Evolutionary conservation across 2,888 invertebrate species (phyloP).

Genomic region (Morpho helenor): DNA sequence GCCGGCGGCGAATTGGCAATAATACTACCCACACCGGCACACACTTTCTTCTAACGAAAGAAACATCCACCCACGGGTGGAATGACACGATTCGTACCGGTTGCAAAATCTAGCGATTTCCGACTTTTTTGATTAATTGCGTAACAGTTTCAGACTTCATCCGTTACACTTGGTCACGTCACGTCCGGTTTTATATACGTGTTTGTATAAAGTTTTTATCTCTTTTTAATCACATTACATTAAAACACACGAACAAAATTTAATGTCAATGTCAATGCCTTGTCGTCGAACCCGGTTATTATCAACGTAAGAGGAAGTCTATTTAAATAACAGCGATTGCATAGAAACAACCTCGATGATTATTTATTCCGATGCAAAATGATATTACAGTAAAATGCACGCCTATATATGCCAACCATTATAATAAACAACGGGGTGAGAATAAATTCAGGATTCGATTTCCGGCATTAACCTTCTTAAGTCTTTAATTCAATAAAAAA

Average conservation of each 20-base stretch:
- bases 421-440: no score
- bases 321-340: no score
- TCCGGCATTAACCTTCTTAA: no score
- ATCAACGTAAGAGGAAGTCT: not conserved
- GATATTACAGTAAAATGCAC: no score
- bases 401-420: no score
- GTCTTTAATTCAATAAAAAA: no score
- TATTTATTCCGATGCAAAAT: no score
- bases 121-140: slow-evolving; percentile 51
- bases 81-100: slow-evolving; percentile 65
- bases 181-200: slow-evolving; percentile 11
- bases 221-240: not conserved
- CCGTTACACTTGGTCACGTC: slow-evolving; percentile 18
- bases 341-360: no score
- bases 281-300: not conserved
- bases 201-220: not conserved
- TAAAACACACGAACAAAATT: not conserved
- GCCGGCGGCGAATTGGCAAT: slow-evolving; percentile 23
- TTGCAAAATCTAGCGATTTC: slow-evolving; percentile 65
- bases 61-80: slow-evolving; percentile 58
- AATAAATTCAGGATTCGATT: no score
- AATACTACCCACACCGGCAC: slow-evolving; percentile 33
- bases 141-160: slow-evolving; percentile 40
- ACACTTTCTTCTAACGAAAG: slow-evolving; percentile 71
- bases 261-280: not conserved